A percentile compares a stretch with the other conserved stretches of the same genome.
Evolutionary conservation across 2,113 vertebrate species (phyloP).

Genomic region (Chamaetylas fuelleborni): DNA sequence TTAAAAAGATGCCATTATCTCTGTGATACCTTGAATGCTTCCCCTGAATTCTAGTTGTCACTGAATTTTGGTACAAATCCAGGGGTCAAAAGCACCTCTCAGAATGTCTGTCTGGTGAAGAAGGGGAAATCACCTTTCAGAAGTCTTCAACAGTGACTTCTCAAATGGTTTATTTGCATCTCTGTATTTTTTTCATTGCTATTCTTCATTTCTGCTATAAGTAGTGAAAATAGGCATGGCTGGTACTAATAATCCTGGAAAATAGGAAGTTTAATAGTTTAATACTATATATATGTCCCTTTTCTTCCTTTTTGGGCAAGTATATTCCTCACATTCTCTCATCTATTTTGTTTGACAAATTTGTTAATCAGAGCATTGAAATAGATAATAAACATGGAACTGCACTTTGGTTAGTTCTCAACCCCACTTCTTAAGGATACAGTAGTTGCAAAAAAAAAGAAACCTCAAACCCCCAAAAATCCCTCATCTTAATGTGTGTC

Average conservation of each 20-base stretch:
- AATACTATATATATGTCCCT: background rate
- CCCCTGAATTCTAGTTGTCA: background rate
- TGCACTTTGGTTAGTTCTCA: background rate
- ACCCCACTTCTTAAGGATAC: background rate
- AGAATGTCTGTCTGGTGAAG: background rate
- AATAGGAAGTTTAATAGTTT: background rate
- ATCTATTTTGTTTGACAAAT: background rate
- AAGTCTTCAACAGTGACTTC: background rate
- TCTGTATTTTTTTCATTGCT: background rate
- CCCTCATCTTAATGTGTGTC: background rate
- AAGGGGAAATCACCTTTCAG: background rate
- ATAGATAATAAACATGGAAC: background rate
- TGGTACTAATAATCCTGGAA: background rate
- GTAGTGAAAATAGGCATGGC: background rate
- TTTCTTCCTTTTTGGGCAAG: background rate
- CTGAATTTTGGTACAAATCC: background rate
- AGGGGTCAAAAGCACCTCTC: background rate
- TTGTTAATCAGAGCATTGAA: background rate
- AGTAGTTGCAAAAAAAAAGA: background rate
- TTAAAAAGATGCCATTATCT: background rate
- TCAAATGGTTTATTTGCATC: background rate
- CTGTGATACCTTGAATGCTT: background rate
- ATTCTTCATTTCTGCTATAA: background rate
- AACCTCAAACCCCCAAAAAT: accelerated
- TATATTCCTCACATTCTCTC: background rate